Conservation (phyloP, 2,113 vertebrate species). For the Camelus dromedarius region DNA sequence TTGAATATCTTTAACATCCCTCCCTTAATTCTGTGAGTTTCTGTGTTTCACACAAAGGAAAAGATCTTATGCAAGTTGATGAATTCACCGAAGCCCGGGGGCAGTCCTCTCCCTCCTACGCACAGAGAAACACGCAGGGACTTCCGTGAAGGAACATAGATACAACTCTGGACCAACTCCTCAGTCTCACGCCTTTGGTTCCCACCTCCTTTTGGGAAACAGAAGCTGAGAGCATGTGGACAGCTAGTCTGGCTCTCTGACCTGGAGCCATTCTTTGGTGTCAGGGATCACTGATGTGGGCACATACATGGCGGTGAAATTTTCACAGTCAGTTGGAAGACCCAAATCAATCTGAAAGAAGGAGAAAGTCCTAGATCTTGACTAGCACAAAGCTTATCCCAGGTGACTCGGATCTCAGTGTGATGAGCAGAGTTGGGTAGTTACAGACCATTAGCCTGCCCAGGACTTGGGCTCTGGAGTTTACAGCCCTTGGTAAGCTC, state of each 20-base stretch:
- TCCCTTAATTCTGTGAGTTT: background rate
- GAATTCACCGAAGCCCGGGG: background rate
- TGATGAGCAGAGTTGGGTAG: background rate
- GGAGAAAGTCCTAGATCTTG: background rate
- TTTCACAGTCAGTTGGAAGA: background rate
- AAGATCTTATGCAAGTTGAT: background rate
- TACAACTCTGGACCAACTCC: background rate
- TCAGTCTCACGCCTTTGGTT: background rate
- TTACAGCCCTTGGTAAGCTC: background rate
- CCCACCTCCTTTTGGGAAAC: background rate
- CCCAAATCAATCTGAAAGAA: background rate
- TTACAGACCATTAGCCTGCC: background rate
- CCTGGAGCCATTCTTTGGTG: background rate
- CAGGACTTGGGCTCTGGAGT: background rate
- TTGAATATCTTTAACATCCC: background rate
- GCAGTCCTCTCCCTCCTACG: background rate
- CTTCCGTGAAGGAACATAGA: too few species aligned
- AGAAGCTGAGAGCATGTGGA: background rate
- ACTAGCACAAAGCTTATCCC: background rate
- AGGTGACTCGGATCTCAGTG: background rate
- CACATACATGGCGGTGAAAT: accelerated
- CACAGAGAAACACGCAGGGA: background rate
- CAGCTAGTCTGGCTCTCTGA: accelerated
- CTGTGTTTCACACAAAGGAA: background rate
- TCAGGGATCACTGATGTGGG: background rate